Evolutionary conservation across 2,888 invertebrate species (phyloP).

Genomic region (Macrophya alboannulata): DNA sequence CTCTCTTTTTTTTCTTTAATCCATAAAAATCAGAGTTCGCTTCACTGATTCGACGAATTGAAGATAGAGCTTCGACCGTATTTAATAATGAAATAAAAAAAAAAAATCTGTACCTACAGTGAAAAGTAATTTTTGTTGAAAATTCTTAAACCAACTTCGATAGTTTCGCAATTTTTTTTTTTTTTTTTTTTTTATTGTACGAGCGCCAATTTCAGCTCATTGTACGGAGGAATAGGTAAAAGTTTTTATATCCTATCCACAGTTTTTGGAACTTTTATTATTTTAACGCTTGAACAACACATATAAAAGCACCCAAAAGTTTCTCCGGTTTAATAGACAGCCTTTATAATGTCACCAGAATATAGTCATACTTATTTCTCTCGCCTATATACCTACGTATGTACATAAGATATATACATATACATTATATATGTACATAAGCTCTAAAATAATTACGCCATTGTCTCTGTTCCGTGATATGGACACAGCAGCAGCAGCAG

Average conservation of each 20-base stretch:
- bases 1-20: not conserved
- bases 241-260: not conserved
- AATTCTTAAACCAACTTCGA: no score
- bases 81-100: not conserved
- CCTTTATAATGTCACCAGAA: not conserved
- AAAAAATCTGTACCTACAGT: not conserved
- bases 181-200: not conserved
- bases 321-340: constrained; percentile 1
- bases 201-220: not conserved
- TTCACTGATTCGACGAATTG: not conserved
- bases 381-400: not conserved
- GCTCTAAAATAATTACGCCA: constrained; percentile 35
- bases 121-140: not conserved
- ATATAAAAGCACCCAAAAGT: constrained; percentile 2
- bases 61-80: not conserved
- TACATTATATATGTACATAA: not conserved
- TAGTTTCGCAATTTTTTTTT: not conserved
- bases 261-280: not conserved
- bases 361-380: not conserved
- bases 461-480: constrained; percentile 39
- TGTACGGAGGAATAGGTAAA: not conserved
- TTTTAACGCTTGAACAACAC: not conserved
- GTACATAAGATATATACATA: not conserved
- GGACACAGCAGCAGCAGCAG: not conserved
- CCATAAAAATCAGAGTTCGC: not conserved